phyloP scores from a whole-genome alignment of 2,113 vertebrate species.

The Cyphomyrus plagiostoma region DNA sequence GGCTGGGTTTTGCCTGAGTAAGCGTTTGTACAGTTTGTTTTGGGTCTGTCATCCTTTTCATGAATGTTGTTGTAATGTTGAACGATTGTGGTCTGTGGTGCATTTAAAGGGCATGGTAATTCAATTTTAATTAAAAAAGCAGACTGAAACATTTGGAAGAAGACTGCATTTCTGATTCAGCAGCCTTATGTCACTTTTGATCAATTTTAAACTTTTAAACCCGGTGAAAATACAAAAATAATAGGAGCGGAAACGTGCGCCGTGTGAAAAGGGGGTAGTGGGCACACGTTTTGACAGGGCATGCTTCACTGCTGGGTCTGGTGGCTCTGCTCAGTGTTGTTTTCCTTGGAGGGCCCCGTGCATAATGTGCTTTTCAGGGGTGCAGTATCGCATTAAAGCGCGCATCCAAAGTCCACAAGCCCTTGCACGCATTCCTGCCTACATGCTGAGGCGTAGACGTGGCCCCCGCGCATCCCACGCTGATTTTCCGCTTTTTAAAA shows the following conservation, averaged over 20 bases:
- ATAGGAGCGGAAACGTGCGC: slow-evolving; percentile 37
- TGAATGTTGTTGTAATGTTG: background rate
- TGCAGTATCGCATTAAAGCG: slow-evolving; percentile 46
- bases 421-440: slow-evolving; percentile 28
- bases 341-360: slow-evolving; percentile 51
- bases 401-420: slow-evolving; percentile 49
- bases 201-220: slow-evolving; percentile 23
- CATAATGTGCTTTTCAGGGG: slow-evolving; percentile 54
- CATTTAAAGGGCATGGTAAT: background rate
- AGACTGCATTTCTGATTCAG: slow-evolving; percentile 21
- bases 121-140: background rate
- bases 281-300: slow-evolving; percentile 36
- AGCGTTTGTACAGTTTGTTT: background rate
- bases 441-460: slow-evolving; percentile 29
- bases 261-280: slow-evolving; percentile 32
- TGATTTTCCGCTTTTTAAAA: background rate
- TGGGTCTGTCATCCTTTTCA: background rate
- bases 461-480: background rate
- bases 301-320: slow-evolving; percentile 61
- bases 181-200: slow-evolving; percentile 27
- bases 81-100: background rate
- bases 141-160: background rate
- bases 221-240: slow-evolving; percentile 11
- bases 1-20: background rate
- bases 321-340: slow-evolving; percentile 58